Base-by-base conservation (phyloP, 2,888 invertebrate genomes). In the Stomorhina lunata region DNA sequence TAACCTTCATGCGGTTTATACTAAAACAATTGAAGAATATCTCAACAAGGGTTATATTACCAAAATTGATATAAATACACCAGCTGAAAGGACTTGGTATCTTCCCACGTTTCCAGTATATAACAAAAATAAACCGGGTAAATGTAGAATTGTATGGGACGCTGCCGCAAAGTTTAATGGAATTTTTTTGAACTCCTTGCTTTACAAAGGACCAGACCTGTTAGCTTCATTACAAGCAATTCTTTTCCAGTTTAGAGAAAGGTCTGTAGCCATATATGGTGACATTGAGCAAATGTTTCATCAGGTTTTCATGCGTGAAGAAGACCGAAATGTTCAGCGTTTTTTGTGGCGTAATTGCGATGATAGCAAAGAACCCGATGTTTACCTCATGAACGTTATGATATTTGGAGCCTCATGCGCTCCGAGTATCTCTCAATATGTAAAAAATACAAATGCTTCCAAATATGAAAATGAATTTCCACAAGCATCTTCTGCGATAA, bases 81-180 rank as follows among this genome's bases (percentile, higher is more conserved):
- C n/a, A n/a, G n/a, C n/a, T n/a, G n/a, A n/a, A n/a, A n/a, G 48
- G 4, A 80, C 59, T 15, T 87, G 86, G 87, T 87, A 85, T 55
- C 32, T 86, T 7, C 86, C 86, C 1, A 86, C 45, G 85, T 87
- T 81, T 63, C 79, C 22, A 0, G 86, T 86, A 1, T 85, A 86
- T 34, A 43, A 77, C 34, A 57, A 48, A 45, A 79, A 79, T 9
- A 72, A 79, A 20, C 79, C 79, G 0, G 65, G n/a, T 2, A 72
- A 79, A 48, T 29, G 22, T 12, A 25, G 72, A 4, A 32, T 78
- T 17, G 71, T 71, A 0, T 78, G 78, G 71, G 71, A 78, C 12
- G 71, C 78, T 1, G 71, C 78, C 2, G 65, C 71, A 10, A 71
- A 71, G 9, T 25, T 53, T 9, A n/a, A 78, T 1, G 71, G 65